Evolutionary conservation across 2,797 vertebrate genomes (phyloP), one percentile per base, ranked within the genome.

Genomic region (Acropternis orthonyx): DNA sequence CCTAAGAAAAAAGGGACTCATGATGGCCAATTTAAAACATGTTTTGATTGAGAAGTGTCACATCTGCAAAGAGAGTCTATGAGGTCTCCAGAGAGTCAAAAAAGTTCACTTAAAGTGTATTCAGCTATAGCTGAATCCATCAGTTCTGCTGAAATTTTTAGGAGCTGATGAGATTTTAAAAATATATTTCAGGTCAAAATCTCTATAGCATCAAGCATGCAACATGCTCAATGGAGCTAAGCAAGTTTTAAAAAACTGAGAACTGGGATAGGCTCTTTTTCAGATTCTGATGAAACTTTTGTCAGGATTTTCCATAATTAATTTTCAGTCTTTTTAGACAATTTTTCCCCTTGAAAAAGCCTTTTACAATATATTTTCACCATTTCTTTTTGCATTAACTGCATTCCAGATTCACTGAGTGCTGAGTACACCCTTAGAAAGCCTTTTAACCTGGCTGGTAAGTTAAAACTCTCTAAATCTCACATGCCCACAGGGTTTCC

Each of bases 361-460:
- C 92, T 91, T 89, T 95, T 88, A 86, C 71, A 79, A 61, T 68
- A 32, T 80, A 88, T 96, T 96, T 95, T 95, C 85, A 89, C 83
- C 83, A 94, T 96, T 96, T 93, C 79, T 95, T 97, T 94, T 95
- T 71, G 36, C 77, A 90, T 95, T 92, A 89, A 90, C 87, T 85
- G 79, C 62, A 91, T 94, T 96, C 90, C 52, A 72, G 79, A 95
- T 94, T 96, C 95, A 93, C 62, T 78, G 76, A 93, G 65, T 76
- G 43, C 65, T 83, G 71, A 90, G 69, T 75, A 84, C 69, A 93
- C 84, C 62, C 95, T 94, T 81, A 93, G 93, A 97, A 97, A 96
- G 93, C 91, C 95, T 97, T 97, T 97, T 97, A 97, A 97, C 97
- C 97, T 96, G 96, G 89, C 74, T 97, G 94, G 89, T 91, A 92